These are phyloP conservation scores for Archilochus colubris DNA, from an alignment of 2,113 vertebrate species.

Conservation along the genomic window DNA sequence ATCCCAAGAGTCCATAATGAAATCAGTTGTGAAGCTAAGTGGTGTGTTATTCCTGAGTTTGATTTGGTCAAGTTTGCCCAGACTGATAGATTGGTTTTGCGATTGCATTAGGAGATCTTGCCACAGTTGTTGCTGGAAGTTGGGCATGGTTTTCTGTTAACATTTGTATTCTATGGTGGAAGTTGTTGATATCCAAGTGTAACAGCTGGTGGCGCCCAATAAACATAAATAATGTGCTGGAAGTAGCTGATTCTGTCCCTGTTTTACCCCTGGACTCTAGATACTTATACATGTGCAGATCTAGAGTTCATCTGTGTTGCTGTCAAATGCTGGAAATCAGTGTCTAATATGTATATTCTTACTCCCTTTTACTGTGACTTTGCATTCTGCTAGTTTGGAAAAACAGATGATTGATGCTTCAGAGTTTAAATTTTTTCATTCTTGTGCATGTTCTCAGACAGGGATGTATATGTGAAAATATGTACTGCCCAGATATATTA, in stretches of 20 bases:
- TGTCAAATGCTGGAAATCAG: neutral
- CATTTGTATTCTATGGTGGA: rapidly evolving
- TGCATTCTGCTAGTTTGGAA: neutral
- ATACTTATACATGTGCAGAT: neutral
- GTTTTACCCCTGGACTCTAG: rapidly evolving
- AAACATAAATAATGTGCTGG: neutral
- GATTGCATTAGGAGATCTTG: neutral
- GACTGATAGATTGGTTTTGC: rapidly evolving
- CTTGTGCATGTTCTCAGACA: neutral
- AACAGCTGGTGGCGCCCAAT: constrained; percentile 71
- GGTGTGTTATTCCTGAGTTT: neutral
- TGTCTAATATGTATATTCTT: neutral
- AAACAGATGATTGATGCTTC: neutral
- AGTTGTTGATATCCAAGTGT: neutral
- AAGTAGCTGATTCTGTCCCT: neutral
- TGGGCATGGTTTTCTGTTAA: neutral
- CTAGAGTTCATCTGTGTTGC: neutral
- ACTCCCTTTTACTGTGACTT: neutral
- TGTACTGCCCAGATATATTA: neutral
- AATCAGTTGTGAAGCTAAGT: neutral
- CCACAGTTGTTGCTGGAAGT: neutral
- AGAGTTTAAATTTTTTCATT: neutral
- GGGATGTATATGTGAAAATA: neutral
- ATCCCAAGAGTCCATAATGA: neutral
- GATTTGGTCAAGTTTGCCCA: neutral